Conservation (phyloP, 2,113 vertebrate species). For the Cebus imitator region DNA sequence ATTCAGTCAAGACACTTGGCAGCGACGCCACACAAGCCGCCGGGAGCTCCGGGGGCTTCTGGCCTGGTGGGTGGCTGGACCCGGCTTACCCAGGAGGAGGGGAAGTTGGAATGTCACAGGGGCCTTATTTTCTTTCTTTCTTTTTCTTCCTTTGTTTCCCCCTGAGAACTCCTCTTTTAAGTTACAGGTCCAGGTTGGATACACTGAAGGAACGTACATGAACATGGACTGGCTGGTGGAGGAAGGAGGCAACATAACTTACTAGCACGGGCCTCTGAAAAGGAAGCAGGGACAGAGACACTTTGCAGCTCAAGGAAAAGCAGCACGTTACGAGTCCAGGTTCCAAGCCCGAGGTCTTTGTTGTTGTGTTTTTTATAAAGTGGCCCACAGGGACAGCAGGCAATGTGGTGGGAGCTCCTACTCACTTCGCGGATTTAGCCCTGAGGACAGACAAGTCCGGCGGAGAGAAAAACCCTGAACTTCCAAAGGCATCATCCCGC, state of each 20-base stretch:
- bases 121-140: background rate
- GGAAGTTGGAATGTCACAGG: background rate
- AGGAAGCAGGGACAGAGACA: background rate
- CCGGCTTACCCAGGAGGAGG: background rate
- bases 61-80: background rate
- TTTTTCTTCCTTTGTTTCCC: background rate
- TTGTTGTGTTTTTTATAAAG: slow-evolving; percentile 11
- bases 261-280: background rate
- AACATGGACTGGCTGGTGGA: background rate
- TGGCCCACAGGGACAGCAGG: background rate
- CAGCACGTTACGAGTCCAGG: background rate
- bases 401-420: background rate
- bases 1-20: slow-evolving; percentile 13
- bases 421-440: background rate
- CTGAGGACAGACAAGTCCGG: background rate
- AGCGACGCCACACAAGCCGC: slow-evolving; percentile 33
- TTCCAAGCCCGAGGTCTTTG: slow-evolving; percentile 19
- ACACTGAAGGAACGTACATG: background rate
- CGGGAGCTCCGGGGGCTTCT: background rate
- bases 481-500: slow-evolving; percentile 50
- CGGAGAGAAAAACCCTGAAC: background rate
- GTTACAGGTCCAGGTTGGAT: background rate
- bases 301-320: background rate
- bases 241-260: background rate
- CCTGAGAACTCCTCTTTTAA: background rate